Conservation (phyloP, 2,797 vertebrate genomes). For the Lacerta bilineata region DNA sequence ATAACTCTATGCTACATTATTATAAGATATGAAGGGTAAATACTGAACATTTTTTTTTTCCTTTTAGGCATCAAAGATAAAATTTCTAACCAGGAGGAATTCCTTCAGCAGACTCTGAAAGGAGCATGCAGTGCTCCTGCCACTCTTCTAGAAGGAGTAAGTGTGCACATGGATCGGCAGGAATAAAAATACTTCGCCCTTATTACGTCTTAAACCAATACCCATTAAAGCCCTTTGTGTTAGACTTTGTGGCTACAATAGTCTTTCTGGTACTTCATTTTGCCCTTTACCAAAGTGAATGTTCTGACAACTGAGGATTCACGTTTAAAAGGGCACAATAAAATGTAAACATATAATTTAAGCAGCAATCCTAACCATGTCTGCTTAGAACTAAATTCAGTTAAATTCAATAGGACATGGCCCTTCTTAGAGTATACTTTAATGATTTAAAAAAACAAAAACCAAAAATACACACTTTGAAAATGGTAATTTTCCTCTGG, state of each 20-base stretch:
- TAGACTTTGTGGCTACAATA: neutral
- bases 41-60: constrained; percentile 18
- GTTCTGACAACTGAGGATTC: neutral
- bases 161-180: constrained; percentile 54
- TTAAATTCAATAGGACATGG: too few relatives aligned
- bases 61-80: constrained; percentile 91
- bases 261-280: neutral
- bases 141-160: constrained; percentile 93
- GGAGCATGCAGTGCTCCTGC: constrained; percentile 92
- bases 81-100: constrained; percentile 88
- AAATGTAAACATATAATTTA: neutral
- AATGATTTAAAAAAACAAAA: neutral
- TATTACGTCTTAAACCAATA: neutral
- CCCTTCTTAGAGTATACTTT: neutral
- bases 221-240: neutral
- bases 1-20: neutral
- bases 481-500: neutral
- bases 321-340: neutral
- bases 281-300: neutral
- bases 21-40: constrained; percentile 4
- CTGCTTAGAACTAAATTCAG: too few relatives aligned
- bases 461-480: neutral
- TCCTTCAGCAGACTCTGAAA: constrained; percentile 87
- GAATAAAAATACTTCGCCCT: neutral
- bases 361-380: neutral